A percentile compares a stretch with the other conserved stretches of the same genome.
Conservation (phyloP, 2,797 vertebrate species). For the Dromococcyx pavoninus region DNA sequence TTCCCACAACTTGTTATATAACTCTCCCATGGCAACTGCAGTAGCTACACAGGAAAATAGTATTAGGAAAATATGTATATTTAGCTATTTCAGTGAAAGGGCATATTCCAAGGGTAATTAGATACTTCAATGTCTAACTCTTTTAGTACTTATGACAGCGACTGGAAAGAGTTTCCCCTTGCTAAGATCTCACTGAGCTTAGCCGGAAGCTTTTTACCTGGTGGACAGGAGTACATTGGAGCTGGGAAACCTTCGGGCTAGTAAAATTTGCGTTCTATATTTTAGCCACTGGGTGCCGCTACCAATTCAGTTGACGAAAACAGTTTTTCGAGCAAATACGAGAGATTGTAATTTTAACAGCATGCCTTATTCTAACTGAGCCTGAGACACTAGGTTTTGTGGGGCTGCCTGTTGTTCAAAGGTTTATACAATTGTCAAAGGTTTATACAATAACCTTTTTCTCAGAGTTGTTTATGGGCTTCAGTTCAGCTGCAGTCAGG, state of each 20-base stretch:
- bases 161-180: background rate
- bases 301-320: slow-evolving; percentile 60
- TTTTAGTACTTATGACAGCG: background rate
- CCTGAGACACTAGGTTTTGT: background rate
- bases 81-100: background rate
- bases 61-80: background rate
- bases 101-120: background rate
- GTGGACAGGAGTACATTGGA: background rate
- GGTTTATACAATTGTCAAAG: background rate
- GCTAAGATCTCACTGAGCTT: background rate
- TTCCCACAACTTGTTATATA: background rate
- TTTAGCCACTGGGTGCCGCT: slow-evolving; percentile 76
- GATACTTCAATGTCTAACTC: background rate
- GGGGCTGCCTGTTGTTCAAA: background rate
- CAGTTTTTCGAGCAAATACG: background rate
- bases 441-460: background rate
- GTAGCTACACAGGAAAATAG: background rate
- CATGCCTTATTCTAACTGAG: background rate
- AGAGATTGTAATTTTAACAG: background rate
- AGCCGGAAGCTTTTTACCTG: background rate
- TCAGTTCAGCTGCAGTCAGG: background rate
- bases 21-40: slow-evolving; percentile 40
- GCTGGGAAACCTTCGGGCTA: background rate
- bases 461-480: background rate
- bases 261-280: slow-evolving; percentile 2